Evolutionary conservation across 2,888 invertebrate species (phyloP).

Genomic region (Acronicta psi): DNA sequence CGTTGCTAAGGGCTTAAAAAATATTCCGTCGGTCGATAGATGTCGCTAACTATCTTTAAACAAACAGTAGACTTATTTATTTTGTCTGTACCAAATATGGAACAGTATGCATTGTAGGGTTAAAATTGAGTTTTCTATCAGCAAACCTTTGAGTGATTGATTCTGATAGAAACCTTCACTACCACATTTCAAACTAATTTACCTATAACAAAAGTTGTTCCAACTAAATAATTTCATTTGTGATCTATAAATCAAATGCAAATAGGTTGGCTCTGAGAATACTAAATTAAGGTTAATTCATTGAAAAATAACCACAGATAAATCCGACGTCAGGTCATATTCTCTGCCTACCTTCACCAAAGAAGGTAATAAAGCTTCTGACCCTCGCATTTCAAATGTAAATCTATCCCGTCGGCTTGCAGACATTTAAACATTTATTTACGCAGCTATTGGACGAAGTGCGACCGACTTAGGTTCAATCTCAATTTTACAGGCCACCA

Average conservation of each 20-base stretch:
- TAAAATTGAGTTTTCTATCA: too few relatives aligned
- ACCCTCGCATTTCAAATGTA: conserved; percentile 79
- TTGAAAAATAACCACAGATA: conserved; percentile 58
- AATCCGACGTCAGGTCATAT: conserved; percentile 53
- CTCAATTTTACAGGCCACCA: conserved; percentile 59
- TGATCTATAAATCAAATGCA: conserved; percentile 16
- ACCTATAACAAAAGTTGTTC: background rate
- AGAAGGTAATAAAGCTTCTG: conserved; percentile 73
- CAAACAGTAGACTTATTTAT: too few relatives aligned
- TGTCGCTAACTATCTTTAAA: too few relatives aligned
- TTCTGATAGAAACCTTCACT: too few relatives aligned
- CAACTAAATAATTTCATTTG: background rate
- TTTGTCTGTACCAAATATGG: too few relatives aligned
- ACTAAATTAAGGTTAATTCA: conserved; percentile 39
- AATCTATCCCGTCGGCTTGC: conserved; percentile 69
- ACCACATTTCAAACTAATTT: background rate
- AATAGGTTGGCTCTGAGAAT: conserved; percentile 12
- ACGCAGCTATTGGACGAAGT: conserved; percentile 62
- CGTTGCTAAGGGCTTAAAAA: too few relatives aligned
- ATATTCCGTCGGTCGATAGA: too few relatives aligned
- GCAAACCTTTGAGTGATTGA: too few relatives aligned
- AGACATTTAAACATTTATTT: conserved; percentile 77
- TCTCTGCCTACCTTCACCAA: conserved; percentile 66
- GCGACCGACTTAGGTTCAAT: conserved; percentile 59
- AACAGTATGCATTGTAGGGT: too few relatives aligned